Evolutionary conservation across 2,113 vertebrate genomes (phyloP), one percentile per base, ranked within the genome.

Genomic region (Nipponia nippon): DNA sequence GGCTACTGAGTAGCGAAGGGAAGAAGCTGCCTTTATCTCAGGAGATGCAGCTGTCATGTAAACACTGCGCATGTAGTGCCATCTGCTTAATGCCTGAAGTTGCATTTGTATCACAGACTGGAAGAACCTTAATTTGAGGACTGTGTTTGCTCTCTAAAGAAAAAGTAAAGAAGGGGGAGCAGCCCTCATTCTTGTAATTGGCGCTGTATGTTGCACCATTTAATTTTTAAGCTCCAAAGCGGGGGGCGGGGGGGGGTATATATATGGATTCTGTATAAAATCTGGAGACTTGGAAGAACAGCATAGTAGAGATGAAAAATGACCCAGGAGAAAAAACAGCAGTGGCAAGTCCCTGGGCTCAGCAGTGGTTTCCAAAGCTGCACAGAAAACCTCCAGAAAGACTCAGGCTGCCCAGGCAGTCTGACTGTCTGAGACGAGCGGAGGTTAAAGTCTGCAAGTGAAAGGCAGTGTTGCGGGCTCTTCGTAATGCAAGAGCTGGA

Each of bases 41-140:
- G 88, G 88, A 94, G 84, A 92, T 92, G 55, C 80, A 96, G 83
- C 85, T 96, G 59, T 77, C 82, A 8, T 18, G 71, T 90, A 90
- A 88, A 86, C 53, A 88, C 34, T 1, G 52, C 76, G 46, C 40
- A 26, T 70, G 55, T 61, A 25, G 38, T 50, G 59, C 87, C 93
- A 96, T 96, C 85, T 96, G 88, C 80, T 96, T 86, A 88, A 72
- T 88, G 55, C 85, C 59, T 90, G 53, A 90, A 83, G 90, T 92
- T 73, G 36, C 71, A 32, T 92, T 83, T 92, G 50, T 66, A 78
- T 46, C 55, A 50, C 63, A 81, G 71, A 90, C 69, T 80, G 58
- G 66, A 83, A 80, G 71, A 92, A 62, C 63, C 63, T 77, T 69
- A 58, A 80, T 83, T 85, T 72, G 78, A 73, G 36, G 62, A 21